Percentiles rank a stretch among this genome's conserved stretches.
phyloP scores from a whole-genome alignment of 2,113 vertebrate species.

The Tautogolabrus adspersus region DNA sequence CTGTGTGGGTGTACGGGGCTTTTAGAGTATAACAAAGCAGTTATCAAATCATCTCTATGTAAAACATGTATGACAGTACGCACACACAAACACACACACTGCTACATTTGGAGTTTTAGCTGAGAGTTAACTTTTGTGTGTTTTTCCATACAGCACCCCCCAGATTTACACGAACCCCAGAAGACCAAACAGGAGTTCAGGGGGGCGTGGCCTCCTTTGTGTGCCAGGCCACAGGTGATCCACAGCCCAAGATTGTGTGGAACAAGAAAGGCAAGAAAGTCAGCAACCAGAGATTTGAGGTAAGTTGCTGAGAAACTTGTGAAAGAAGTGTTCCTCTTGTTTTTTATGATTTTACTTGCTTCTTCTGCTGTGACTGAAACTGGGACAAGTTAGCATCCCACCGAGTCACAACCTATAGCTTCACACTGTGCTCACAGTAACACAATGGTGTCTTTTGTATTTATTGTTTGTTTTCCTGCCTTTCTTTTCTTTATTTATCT shows the following conservation, averaged over 20 bases:
- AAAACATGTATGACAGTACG: too few species aligned
- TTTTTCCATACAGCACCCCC: constrained; percentile 88
- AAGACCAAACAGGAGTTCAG: constrained; percentile 96
- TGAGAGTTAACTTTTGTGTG: constrained; percentile 12
- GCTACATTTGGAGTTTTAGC: too few species aligned
- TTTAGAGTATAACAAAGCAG: too few species aligned
- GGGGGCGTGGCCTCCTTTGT: constrained; percentile 97
- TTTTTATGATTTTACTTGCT: not conserved
- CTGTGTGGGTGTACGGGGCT: too few species aligned
- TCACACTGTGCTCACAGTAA: not conserved
- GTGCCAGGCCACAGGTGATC: constrained; percentile 96
- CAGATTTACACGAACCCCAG: constrained; percentile 93
- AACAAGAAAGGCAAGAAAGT: constrained; percentile 99
- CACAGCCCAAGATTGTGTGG: constrained; percentile 98
- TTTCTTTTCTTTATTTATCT: not conserved
- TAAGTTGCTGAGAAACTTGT: constrained; percentile 70
- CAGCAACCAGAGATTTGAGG: constrained; percentile 99
- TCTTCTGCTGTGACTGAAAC: constrained; percentile 1
- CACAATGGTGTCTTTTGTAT: constrained; percentile 4
- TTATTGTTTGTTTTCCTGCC: not conserved
- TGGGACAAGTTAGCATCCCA: not conserved
- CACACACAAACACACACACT: too few species aligned
- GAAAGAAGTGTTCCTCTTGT: not conserved
- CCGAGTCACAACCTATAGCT: not conserved
- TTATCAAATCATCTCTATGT: too few species aligned